Conservation (phyloP, 2,797 vertebrate species). For the Muscicapa comitata region DNA sequence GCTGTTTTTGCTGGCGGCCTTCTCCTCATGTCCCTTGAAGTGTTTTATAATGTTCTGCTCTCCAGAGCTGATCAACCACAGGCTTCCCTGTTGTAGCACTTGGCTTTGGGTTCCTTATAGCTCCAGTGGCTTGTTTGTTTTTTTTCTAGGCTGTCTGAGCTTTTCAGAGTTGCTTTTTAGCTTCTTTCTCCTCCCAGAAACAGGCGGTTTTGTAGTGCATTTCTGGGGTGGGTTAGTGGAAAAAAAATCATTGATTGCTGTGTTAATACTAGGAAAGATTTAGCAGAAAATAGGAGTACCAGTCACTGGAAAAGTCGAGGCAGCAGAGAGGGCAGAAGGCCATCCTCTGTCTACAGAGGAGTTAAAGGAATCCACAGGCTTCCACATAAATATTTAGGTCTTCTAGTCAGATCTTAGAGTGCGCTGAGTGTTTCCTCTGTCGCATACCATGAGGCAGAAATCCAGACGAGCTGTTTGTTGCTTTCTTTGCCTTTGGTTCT, state of each 20-base stretch:
- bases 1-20: constrained; percentile 61
- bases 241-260: neutral
- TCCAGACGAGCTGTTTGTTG: constrained; percentile 9
- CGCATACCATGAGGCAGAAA: neutral
- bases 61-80: constrained; percentile 62
- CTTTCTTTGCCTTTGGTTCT: neutral
- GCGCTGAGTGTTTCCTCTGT: constrained; percentile 8
- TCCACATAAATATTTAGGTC: constrained; percentile 30
- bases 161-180: neutral
- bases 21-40: constrained; percentile 51
- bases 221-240: neutral
- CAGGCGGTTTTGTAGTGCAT: neutral
- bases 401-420: constrained; percentile 32
- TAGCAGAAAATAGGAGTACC: neutral
- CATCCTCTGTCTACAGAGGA: neutral
- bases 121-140: constrained; percentile 14
- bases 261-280: constrained; percentile 17
- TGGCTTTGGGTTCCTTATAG: constrained; percentile 27
- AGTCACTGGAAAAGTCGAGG: neutral
- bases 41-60: constrained; percentile 57
- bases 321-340: neutral
- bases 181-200: neutral
- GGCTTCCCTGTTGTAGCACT: constrained; percentile 42
- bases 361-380: constrained; percentile 14
- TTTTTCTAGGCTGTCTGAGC: constrained; percentile 18